Percentiles rank a stretch among this genome's conserved stretches.
These are phyloP conservation scores for Euplagia quadripunctaria DNA, from an alignment of 2,888 invertebrate species.

Conservation along the genomic window DNA sequence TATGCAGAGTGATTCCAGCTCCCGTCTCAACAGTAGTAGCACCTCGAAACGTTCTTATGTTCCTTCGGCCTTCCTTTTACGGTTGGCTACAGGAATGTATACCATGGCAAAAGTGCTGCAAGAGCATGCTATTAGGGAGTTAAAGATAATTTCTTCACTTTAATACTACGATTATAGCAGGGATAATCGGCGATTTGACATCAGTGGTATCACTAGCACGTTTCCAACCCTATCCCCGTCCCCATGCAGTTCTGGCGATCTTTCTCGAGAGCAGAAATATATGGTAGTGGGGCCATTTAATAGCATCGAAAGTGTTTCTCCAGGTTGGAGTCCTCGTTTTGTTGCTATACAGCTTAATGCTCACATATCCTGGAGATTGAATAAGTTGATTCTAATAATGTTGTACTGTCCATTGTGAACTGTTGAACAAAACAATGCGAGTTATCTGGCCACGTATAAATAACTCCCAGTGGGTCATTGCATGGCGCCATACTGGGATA, in stretches of 20 bases:
- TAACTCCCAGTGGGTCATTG: conserved; percentile 64
- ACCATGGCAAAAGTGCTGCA: not conserved
- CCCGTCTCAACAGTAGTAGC: too few species aligned
- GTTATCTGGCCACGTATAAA: conserved; percentile 59
- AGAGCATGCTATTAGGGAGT: not conserved
- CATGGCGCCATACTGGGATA: conserved; percentile 53
- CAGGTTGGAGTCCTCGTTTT: not conserved
- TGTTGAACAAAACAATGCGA: conserved; percentile 56
- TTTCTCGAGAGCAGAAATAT: not conserved
- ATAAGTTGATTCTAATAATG: conserved; percentile 49
- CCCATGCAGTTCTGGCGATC: not conserved
- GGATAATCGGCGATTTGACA: not conserved
- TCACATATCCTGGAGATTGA: conserved; percentile 43
- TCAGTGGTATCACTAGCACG: not conserved
- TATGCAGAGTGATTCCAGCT: too few species aligned
- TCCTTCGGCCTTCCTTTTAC: not conserved
- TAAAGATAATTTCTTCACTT: not conserved
- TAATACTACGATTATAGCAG: not conserved
- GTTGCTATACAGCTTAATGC: conserved; percentile 24
- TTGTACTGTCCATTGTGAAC: conserved; percentile 49
- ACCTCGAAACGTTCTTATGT: not conserved
- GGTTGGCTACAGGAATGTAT: not conserved
- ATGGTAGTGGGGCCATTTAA: not conserved
- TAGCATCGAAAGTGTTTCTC: not conserved
- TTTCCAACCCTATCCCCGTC: not conserved